Conservation (phyloP, 2,797 vertebrate genomes). For the Etheostoma nigrum region DNA sequence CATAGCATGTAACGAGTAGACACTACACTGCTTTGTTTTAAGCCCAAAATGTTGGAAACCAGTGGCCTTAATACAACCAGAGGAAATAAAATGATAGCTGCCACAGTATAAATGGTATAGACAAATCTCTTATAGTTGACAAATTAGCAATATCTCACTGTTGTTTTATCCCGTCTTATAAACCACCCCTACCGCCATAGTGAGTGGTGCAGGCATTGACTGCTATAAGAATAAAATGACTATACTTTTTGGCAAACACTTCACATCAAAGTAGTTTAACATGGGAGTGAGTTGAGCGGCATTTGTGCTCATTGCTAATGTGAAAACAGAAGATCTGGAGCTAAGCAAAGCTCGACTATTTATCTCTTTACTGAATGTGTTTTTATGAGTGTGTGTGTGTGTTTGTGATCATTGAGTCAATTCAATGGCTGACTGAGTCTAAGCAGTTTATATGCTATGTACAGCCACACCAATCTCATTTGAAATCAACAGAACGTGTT, state of each 20-base stretch:
- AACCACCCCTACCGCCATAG: background rate
- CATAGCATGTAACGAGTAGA: background rate
- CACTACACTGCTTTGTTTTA: background rate
- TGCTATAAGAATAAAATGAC: slow-evolving; percentile 27
- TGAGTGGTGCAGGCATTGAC: slow-evolving; percentile 19
- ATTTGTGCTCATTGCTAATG: slow-evolving; percentile 21
- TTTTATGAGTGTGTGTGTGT: background rate
- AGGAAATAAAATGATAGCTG: background rate
- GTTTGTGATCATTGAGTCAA: slow-evolving; percentile 35
- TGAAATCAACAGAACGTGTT: slow-evolving; percentile 48
- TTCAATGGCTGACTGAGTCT: slow-evolving; percentile 51
- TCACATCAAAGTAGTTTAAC: slow-evolving; percentile 16
- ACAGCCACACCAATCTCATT: slow-evolving; percentile 21
- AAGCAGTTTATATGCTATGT: slow-evolving; percentile 39
- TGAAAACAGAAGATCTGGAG: slow-evolving; percentile 34
- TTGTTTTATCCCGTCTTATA: slow-evolving; percentile 2
- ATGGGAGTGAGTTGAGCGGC: background rate
- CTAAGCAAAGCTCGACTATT: slow-evolving; percentile 2
- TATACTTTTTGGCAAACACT: slow-evolving; percentile 20
- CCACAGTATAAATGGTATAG: background rate
- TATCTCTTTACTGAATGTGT: slow-evolving; percentile 22
- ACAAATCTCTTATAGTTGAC: background rate
- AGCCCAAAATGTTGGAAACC: background rate
- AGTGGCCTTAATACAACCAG: background rate
- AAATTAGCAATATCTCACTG: background rate